Conservation (phyloP, 2,797 vertebrate species). For the Rachycentron canadum region DNA sequence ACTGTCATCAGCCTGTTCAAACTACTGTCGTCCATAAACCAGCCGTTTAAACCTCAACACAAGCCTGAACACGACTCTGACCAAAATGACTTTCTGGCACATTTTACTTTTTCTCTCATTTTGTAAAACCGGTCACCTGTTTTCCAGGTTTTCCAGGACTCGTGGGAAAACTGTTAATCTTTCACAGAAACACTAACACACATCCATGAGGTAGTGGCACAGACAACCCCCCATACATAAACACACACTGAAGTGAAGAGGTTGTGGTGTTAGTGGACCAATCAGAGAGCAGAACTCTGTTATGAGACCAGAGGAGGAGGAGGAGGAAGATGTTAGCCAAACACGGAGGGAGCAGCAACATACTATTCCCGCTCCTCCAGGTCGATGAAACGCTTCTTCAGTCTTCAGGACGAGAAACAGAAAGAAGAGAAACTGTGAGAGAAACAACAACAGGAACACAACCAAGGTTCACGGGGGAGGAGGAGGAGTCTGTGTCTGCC, state of each 20-base stretch:
- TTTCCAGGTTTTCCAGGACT: no score
- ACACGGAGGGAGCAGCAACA: conserved; percentile 74
- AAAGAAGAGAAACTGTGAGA: conserved; percentile 24
- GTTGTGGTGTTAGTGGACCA: conserved; percentile 54
- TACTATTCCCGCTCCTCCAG: conserved; percentile 95
- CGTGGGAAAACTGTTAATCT: no score
- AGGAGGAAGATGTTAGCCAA: conserved; percentile 48
- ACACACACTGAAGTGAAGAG: conserved; percentile 32
- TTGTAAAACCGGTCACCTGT: no score
- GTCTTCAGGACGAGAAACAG: conserved; percentile 72
- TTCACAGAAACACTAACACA: background rate
- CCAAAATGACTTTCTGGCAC: no score
- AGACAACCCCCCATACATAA: conserved; percentile 18
- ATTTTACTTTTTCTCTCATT: no score
- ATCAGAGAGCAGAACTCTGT: conserved; percentile 67
- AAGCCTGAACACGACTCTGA: no score
- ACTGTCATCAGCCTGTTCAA: no score
- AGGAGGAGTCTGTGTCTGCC: background rate
- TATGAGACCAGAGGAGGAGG: conserved; percentile 66
- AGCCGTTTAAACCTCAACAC: no score
- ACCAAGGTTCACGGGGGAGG: background rate
- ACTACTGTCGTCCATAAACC: no score
- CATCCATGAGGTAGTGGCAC: background rate
- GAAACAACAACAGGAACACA: background rate
- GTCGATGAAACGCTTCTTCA: conserved; percentile 75